Base-by-base conservation (phyloP, 2,797 vertebrate genomes). In the Numenius phaeopus region DNA sequence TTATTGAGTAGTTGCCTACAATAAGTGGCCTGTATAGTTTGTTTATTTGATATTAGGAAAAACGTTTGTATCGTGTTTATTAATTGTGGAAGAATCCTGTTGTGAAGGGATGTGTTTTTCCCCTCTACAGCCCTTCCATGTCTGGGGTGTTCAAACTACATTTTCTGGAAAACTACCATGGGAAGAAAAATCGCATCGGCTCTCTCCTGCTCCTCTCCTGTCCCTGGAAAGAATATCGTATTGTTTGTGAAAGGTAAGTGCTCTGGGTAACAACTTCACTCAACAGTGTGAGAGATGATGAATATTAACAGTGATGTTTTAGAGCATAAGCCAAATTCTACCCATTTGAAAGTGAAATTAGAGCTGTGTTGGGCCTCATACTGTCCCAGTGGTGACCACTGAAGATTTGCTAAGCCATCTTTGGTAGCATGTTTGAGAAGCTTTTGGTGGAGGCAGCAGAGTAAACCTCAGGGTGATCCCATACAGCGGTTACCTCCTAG, bases 61-160 rank as follows among this genome's bases (percentile, higher is more conserved):
- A 70, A 66, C 8, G 26, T 69, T 58, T 58, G 0, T 65, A 34
- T 66, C 6, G 23, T 84, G 14, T 65, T 83, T 83, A 39, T 6
- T 34, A 86, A 47, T 1, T 71, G 71, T 85, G 52, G 30, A n/a
- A 16, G 40, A 76, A 72, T 92, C 34, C 17, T 76, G 50, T 94
- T 94, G 50, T 73, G 89, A 96, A 93, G 89, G 58, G 46, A 79
- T 90, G 73, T 85, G 34, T 73, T 96, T 91, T n/a, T 83, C 15
- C 58, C 12, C 30, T 89, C 57, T 84, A 46, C 59, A 87, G 82
- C 19, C 8, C 23, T 64, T 44, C n/a, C 72, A 72, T 30, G 14
- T 69, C 55, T 72, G 17, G 40, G 34, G 24, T 67, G 37, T 67
- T 90, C 49, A 73, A 61, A 30, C 22, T 69, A 10, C 16, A 3